Conservation (phyloP, 2,113 vertebrate genomes). For the Rhabdomys dilectus region DNA sequence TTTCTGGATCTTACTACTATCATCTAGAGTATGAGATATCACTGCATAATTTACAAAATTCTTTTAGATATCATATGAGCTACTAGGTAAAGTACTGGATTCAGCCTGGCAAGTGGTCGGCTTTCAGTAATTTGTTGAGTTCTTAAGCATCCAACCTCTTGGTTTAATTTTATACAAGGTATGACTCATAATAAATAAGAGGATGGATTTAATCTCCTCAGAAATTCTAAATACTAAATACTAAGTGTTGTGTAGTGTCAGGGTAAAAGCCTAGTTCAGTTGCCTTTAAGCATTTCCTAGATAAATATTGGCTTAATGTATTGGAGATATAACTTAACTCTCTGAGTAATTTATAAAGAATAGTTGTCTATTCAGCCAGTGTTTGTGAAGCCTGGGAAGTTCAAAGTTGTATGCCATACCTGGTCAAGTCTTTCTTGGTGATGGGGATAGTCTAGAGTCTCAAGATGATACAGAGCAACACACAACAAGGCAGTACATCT, state of each 20-base stretch:
- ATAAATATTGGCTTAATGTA: background rate
- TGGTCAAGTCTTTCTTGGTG: background rate
- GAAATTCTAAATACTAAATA: background rate
- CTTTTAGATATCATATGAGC: background rate
- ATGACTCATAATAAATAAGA: background rate
- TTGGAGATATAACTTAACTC: background rate
- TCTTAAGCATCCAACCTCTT: background rate
- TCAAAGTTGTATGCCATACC: background rate
- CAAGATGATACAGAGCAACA: background rate
- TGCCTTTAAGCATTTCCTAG: background rate
- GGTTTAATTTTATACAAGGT: background rate
- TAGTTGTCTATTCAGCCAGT: background rate
- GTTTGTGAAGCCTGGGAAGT: background rate
- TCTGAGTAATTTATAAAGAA: background rate
- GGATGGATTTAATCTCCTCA: constrained; percentile 21
- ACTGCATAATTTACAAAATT: constrained; percentile 12
- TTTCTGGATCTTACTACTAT: background rate
- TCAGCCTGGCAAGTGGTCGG: background rate
- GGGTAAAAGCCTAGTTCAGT: constrained; percentile 5
- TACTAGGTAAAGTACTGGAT: background rate
- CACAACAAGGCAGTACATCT: background rate
- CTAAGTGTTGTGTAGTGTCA: background rate
- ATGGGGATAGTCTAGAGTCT: background rate
- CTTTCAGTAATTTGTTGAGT: background rate
- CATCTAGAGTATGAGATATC: background rate